These are phyloP conservation scores for Leuctra nigra DNA, from an alignment of 2,888 invertebrate genomes.

Conservation along the genomic window DNA sequence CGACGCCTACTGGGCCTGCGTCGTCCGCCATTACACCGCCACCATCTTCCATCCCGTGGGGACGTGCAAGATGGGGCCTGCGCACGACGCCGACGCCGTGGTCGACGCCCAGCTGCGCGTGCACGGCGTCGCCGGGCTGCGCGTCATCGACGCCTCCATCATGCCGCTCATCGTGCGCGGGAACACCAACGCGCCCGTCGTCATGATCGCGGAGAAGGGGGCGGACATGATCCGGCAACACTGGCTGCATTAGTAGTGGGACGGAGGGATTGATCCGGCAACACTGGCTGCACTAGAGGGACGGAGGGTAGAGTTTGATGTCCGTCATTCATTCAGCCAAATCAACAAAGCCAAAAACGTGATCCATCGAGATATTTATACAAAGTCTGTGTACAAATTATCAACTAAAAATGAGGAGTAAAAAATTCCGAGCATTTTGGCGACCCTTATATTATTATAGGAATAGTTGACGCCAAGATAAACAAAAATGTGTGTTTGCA, in stretches of 20 bases:
- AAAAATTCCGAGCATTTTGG: too few relatives aligned
- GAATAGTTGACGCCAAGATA: too few relatives aligned
- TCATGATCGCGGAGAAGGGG: constrained; percentile 39
- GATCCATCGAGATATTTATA: too few relatives aligned
- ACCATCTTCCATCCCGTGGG: constrained; percentile 65
- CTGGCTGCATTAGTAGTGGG: constrained; percentile 19
- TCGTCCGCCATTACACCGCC: constrained; percentile 56
- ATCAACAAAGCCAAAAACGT: too few relatives aligned
- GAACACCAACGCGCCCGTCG: constrained; percentile 38
- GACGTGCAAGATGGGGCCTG: constrained; percentile 65
- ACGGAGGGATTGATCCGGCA: too few relatives aligned
- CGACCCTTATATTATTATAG: too few relatives aligned
- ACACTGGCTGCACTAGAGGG: too few relatives aligned
- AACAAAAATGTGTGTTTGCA: too few relatives aligned
- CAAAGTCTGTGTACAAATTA: too few relatives aligned
- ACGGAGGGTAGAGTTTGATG: too few relatives aligned
- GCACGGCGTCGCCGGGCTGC: constrained; percentile 34
- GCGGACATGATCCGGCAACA: constrained; percentile 35
- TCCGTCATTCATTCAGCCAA: too few relatives aligned
- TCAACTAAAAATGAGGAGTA: too few relatives aligned
- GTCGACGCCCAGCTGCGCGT: constrained; percentile 47
- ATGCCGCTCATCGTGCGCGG: constrained; percentile 38
- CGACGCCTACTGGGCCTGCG: constrained; percentile 60
- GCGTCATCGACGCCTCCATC: constrained; percentile 39
- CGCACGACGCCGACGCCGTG: constrained; percentile 53